Evolutionary conservation across 2,888 invertebrate species (phyloP).

Genomic region (Epistrophe grossulariae): DNA sequence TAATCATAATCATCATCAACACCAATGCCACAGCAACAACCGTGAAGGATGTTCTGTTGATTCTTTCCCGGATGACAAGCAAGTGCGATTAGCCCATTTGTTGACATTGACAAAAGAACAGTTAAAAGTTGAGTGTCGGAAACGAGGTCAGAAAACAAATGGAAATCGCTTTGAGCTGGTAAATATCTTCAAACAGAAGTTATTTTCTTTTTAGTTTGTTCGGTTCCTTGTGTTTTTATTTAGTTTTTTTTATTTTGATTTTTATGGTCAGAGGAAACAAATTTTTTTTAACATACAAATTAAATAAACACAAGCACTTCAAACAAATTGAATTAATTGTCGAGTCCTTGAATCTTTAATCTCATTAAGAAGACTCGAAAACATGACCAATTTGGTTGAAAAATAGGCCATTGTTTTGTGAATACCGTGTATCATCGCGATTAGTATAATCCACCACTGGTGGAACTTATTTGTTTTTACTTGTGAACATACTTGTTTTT

Average conservation of each 20-base stretch:
- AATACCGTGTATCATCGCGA: neutral
- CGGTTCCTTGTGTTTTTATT: conserved; percentile 12
- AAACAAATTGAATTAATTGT: neutral
- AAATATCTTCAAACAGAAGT: conserved; percentile 79
- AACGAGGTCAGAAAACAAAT: conserved; percentile 88
- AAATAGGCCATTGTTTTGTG: neutral
- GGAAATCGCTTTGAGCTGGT: conserved; percentile 90
- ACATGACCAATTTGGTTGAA: neutral
- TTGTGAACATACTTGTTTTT: no score
- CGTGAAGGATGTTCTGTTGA: conserved; percentile 42
- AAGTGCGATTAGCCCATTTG: conserved; percentile 82
- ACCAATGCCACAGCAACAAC: conserved; percentile 43
- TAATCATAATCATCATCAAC: conserved; percentile 43
- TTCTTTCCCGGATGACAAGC: conserved; percentile 76
- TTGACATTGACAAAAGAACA: conserved; percentile 88
- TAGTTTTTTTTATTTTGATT: neutral
- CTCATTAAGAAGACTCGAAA: neutral
- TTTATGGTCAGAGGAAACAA: neutral
- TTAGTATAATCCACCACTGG: no score
- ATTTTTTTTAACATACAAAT: neutral
- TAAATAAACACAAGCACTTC: neutral
- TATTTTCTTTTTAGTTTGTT: conserved; percentile 30
- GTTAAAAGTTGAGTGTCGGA: conserved; percentile 88
- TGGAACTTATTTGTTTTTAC: no score
- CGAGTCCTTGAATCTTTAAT: neutral